Evolutionary conservation across 2,888 invertebrate species (phyloP).

Genomic region (Agrotis ipsilon): DNA sequence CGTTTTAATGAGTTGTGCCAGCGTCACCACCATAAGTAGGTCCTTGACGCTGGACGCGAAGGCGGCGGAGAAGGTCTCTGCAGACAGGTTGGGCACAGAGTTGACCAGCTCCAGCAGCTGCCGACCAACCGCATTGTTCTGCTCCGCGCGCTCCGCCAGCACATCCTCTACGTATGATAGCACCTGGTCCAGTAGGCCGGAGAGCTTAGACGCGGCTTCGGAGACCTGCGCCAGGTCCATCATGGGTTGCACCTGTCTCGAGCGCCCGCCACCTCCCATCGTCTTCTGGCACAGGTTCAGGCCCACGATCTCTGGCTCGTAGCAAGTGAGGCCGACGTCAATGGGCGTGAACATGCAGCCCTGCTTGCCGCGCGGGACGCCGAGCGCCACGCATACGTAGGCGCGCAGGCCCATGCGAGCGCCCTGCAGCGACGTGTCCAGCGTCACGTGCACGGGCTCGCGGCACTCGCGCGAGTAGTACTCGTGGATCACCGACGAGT

Average conservation of each 20-base stretch:
- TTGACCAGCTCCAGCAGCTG: slow-evolving; percentile 97
- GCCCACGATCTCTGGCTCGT: slow-evolving; percentile 97
- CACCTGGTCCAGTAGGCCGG: slow-evolving; percentile 94
- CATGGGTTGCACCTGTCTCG: slow-evolving; percentile 93
- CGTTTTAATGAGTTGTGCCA: slow-evolving; percentile 98
- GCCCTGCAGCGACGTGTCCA: slow-evolving; percentile 97
- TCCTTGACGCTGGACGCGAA: slow-evolving; percentile 99
- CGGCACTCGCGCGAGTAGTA: slow-evolving; percentile 98
- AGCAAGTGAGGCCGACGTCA: slow-evolving; percentile 96
- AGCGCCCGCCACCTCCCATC: slow-evolving; percentile 90
- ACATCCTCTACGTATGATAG: slow-evolving; percentile 98
- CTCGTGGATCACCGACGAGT: slow-evolving; percentile 99
- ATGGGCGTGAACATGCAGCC: slow-evolving; percentile 99
- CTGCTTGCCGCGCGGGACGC: slow-evolving; percentile 97
- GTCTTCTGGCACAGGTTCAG: slow-evolving; percentile 96
- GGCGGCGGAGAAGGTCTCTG: slow-evolving; percentile 97
- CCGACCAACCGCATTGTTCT: slow-evolving; percentile 97
- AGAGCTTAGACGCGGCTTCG: slow-evolving; percentile 95
- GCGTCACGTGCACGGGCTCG: slow-evolving; percentile 98
- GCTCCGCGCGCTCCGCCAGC: slow-evolving; percentile 93
- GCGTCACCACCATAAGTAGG: slow-evolving; percentile 98
- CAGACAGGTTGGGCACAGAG: slow-evolving; percentile 97
- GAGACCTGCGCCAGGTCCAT: slow-evolving; percentile 94
- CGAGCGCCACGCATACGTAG: slow-evolving; percentile 97
- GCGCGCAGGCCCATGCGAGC: slow-evolving; percentile 98